Conservation (phyloP, 2,797 vertebrate species). For the Delichon dasypus region DNA sequence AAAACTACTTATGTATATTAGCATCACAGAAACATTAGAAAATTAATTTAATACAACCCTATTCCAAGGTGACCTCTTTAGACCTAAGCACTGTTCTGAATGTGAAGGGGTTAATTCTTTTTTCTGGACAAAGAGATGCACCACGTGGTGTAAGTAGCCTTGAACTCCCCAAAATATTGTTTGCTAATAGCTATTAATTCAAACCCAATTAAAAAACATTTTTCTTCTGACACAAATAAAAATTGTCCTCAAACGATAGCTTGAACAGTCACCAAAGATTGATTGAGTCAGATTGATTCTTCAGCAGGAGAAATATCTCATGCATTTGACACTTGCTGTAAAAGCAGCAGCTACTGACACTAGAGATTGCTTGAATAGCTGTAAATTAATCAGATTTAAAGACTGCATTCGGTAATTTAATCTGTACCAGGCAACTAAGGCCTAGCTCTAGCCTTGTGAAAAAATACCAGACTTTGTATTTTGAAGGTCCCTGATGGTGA, state of each 20-base stretch:
- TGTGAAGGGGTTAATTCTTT: background rate
- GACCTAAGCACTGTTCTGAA: background rate
- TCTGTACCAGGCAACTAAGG: background rate
- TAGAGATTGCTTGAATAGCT: slow-evolving; percentile 23
- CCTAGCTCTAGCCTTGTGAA: background rate
- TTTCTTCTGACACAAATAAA: background rate
- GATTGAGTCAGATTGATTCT: slow-evolving; percentile 11
- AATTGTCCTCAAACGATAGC: background rate
- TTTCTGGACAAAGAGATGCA: background rate
- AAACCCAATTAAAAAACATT: background rate
- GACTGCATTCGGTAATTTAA: slow-evolving; percentile 40
- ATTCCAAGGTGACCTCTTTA: background rate
- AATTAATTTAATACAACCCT: background rate
- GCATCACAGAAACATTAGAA: background rate
- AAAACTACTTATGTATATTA: background rate
- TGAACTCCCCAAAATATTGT: background rate
- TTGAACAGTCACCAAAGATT: slow-evolving; percentile 38
- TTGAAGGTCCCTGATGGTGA: background rate
- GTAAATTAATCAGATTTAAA: slow-evolving; percentile 62
- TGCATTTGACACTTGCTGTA: slow-evolving; percentile 35
- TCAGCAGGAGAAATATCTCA: slow-evolving; percentile 49
- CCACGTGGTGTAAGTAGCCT: background rate
- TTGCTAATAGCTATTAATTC: slow-evolving; percentile 9
- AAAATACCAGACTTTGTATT: background rate
- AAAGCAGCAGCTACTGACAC: slow-evolving; percentile 25